Percentiles rank a stretch among this genome's conserved stretches.
These are phyloP conservation scores for Fulmarus glacialis DNA, from an alignment of 2,113 vertebrate species.

Conservation along the genomic window DNA sequence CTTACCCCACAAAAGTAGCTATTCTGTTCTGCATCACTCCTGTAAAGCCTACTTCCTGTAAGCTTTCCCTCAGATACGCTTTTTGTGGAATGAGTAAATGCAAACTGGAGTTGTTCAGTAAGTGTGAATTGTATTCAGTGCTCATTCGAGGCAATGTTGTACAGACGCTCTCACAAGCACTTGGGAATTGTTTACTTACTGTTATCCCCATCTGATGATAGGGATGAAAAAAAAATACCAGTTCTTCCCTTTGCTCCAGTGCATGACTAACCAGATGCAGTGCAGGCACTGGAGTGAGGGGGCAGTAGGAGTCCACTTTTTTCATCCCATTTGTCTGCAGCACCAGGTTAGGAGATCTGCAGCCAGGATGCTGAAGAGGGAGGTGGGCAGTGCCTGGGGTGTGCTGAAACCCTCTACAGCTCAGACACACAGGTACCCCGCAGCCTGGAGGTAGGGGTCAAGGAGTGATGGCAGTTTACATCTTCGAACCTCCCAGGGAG, in stretches of 20 bases:
- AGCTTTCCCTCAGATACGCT: accelerated
- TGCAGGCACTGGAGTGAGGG: background rate
- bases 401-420: background rate
- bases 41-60: background rate
- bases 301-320: background rate
- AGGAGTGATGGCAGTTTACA: accelerated
- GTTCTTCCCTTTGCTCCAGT: background rate
- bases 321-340: background rate
- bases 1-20: background rate
- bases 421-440: accelerated
- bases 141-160: background rate
- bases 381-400: background rate
- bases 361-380: background rate
- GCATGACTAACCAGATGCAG: accelerated
- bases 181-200: background rate
- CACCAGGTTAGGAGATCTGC: background rate
- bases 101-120: background rate
- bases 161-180: background rate
- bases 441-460: background rate
- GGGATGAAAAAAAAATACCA: background rate
- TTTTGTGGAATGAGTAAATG: background rate
- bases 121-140: background rate
- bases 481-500: background rate
- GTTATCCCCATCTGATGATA: background rate
- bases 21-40: accelerated